A percentile compares a stretch with the other conserved stretches of the same genome.
Evolutionary conservation across 2,888 invertebrate genomes (phyloP).

Genomic region (Heliconius sara): DNA sequence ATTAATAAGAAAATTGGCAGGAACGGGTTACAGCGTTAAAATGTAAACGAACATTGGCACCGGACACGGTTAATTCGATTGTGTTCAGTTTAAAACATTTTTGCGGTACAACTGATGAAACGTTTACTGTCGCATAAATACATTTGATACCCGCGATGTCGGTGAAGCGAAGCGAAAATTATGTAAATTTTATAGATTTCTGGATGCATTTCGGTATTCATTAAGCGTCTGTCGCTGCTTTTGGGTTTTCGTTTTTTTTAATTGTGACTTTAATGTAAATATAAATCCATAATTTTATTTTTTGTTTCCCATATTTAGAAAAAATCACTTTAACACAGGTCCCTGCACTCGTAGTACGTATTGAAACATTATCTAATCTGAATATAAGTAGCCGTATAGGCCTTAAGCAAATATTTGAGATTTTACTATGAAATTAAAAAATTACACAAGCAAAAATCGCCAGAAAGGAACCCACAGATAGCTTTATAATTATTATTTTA

Average conservation of each 20-base stretch:
- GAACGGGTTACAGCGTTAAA: not conserved
- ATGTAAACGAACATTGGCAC: slow-evolving; percentile 23
- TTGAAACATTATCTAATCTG: too few relatives aligned
- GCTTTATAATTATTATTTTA: too few relatives aligned
- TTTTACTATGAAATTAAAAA: too few relatives aligned
- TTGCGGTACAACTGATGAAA: slow-evolving; percentile 32
- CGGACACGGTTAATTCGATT: slow-evolving; percentile 22
- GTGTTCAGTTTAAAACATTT: slow-evolving; percentile 32
- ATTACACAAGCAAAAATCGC: too few relatives aligned
- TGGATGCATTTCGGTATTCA: slow-evolving; percentile 12
- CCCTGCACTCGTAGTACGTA: too few relatives aligned
- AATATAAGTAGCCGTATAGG: too few relatives aligned
- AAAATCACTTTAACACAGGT: too few relatives aligned
- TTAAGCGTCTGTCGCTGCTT: slow-evolving; percentile 10
- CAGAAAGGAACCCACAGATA: too few relatives aligned
- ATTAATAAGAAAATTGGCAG: slow-evolving; percentile 23
- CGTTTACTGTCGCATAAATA: slow-evolving; percentile 32
- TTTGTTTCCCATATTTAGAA: not conserved
- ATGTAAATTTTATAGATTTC: slow-evolving; percentile 27
- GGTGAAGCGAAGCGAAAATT: slow-evolving; percentile 17
- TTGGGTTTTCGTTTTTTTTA: not conserved
- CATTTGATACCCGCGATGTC: slow-evolving; percentile 28
- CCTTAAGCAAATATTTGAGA: too few relatives aligned
- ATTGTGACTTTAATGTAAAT: not conserved
- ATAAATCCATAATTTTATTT: not conserved